Evolutionary conservation across 2,113 vertebrate genomes (phyloP), one percentile per base, ranked within the genome.

Genomic region (Meleagris gallopavo): DNA sequence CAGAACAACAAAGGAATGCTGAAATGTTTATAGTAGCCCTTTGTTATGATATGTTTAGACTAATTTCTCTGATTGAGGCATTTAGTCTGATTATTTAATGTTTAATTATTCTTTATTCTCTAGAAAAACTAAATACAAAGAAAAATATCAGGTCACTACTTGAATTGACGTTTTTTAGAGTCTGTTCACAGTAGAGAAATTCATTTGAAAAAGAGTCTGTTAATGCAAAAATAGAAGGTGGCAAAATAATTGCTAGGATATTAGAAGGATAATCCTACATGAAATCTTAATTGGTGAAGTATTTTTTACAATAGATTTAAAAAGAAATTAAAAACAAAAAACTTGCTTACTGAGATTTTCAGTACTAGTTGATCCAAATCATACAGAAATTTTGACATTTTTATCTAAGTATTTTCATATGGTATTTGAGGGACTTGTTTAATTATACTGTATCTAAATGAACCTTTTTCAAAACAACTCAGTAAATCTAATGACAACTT

Each of bases 11-110:
- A 95, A 79, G 85, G 80, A 80, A 25, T 74, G 11, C 77, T 96
- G 60, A 80, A 86, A 83, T 90, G 34, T 91, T 86, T 89, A 96
- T 88, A 96, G 79, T 93, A 85, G 87, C 22, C 67, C 75, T 97
- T 96, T 97, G 75, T 95, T 89, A 10, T 77, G 50, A 43, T 66
- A 76, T 30, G 11, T 89, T 92, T 83, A 46, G 55, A 70, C 48
- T 91, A 70, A 87, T 86, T 92, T 93, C 21, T 86, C 54, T 92
- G 74, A 90, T 89, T 90, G 78, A 95, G 45, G 48, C 78, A 48
- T 50, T 91, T 70, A 95, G 46, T 87, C 54, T 55, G 36, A 45
- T 58, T 86, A 79, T 67, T 91, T 84, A 71, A 61, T 79, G 9
- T 52, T 29, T 52, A 54, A 36, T 66, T 61, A 9, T 1, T 0